These are phyloP conservation scores for Chaetops frenatus DNA, from an alignment of 2,113 vertebrate species.

Conservation along the genomic window DNA sequence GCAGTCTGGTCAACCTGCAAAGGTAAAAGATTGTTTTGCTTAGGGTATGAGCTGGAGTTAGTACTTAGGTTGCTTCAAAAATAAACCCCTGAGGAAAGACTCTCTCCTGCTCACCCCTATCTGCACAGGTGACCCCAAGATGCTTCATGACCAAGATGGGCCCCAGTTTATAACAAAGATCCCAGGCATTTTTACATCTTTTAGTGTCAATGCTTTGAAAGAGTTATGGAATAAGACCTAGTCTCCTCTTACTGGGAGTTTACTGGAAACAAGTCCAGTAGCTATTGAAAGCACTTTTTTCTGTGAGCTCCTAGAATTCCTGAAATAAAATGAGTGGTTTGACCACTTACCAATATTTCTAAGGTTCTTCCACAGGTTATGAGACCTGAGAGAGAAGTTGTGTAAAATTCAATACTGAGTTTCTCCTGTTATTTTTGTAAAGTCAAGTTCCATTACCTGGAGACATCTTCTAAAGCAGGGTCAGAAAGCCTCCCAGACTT, in stretches of 20 bases:
- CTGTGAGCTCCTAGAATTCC: not conserved
- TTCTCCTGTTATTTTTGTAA: not conserved
- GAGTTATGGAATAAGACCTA: not conserved
- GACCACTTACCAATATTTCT: not conserved
- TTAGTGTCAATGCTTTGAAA: not conserved
- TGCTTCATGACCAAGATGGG: not conserved
- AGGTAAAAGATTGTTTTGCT: not conserved
- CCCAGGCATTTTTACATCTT: not conserved
- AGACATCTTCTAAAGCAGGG: not conserved
- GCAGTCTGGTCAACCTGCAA: not conserved
- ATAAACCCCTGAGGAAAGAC: not conserved
- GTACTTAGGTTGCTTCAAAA: not conserved
- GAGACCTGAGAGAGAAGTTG: not conserved
- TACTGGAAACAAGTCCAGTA: not conserved
- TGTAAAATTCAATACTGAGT: not conserved
- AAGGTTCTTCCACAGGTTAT: not conserved
- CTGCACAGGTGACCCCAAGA: not conserved
- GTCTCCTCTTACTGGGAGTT: not conserved
- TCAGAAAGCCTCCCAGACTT: not conserved
- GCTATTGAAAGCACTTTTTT: not conserved
- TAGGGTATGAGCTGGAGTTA: not conserved
- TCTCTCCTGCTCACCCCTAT: fast-evolving
- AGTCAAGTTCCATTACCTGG: not conserved
- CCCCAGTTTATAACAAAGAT: not conserved
- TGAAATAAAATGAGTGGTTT: not conserved